phyloP scores from a whole-genome alignment of 2,888 invertebrate species.

The Chloromyia formosa region DNA sequence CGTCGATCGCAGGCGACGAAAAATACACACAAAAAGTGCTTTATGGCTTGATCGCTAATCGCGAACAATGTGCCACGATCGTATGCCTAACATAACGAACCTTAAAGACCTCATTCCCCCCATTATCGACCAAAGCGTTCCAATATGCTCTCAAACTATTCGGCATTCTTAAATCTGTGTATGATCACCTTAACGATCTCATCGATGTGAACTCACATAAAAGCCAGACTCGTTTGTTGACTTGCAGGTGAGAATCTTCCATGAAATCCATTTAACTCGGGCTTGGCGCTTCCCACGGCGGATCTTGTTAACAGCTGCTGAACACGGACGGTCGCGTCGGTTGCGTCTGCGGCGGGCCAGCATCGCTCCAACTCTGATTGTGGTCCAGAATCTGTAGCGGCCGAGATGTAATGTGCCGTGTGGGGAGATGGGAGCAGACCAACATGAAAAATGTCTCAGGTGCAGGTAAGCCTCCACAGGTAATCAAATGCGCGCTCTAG shows the following conservation, averaged over 20 bases:
- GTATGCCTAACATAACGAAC: no score
- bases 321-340: not conserved
- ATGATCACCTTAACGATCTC: not conserved
- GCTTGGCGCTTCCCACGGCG: not conserved
- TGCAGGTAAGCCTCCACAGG: constrained; percentile 23
- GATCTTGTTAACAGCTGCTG: constrained; percentile 1
- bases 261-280: not conserved
- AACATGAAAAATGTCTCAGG: not conserved
- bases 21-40: no score
- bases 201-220: not conserved
- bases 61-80: no score
- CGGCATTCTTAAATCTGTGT: no score
- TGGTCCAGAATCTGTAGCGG: not conserved
- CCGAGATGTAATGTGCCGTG: not conserved
- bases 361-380: constrained; percentile 7
- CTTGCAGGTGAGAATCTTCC: constrained; percentile 10
- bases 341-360: not conserved
- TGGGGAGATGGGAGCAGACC: not conserved
- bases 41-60: no score
- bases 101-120: no score
- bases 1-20: no score
- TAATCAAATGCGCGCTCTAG: constrained; percentile 18
- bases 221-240: not conserved
- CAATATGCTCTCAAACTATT: no score
- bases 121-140: no score